Base-by-base conservation (phyloP, 1,140 invertebrate genomes). In the Hycleus phaleratus region DNA sequence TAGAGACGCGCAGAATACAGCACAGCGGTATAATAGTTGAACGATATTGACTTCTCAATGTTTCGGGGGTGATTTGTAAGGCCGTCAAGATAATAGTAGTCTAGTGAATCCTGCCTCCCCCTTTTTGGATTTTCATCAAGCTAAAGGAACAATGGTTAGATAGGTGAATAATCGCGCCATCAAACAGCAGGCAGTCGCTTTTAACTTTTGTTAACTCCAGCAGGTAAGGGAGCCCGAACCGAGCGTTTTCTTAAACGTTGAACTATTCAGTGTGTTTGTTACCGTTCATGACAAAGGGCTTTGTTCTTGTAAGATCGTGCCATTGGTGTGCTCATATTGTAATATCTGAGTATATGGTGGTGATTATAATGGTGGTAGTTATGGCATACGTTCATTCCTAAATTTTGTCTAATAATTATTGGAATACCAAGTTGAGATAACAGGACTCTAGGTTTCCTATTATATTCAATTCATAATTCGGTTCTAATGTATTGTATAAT, bases 401-500 rank as follows among this genome's bases (percentile, higher is more conserved):
- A 18, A 32, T 32, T 32, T 32, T 32, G 32, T 7, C 32, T 32
- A 32, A 32, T 32, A 32, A 32, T 32, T 32, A 32, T 32, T 32
- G 32, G 32, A 4, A 32, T 32, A 32, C 4, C 7, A 32, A 32
- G 32, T 53, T 53, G 43, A 45, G 51, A 53, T 53, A 60, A 60
- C 51, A 48, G 48, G 26, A 49, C 49, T 51, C 7, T 32, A 32
- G 32, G 53, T 56, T 45, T 56, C 56, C 59, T 45, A 64, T 59
- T 61, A 59, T 64, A 64, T 64, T 61, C 56, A 64, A 64, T 64
- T 64, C 59, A 62, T 61, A 59, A 32, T 62, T 61, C 57, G 26
- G 60, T 57, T 49, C 56, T 59, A 53, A 62, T 64, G 62, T 64
- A 64, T 64, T 64, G 59, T 64, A 53, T 61, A 59, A 62, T 64